phyloP scores from a whole-genome alignment of 2,113 vertebrate genomes.

The Chaetura pelagica region DNA sequence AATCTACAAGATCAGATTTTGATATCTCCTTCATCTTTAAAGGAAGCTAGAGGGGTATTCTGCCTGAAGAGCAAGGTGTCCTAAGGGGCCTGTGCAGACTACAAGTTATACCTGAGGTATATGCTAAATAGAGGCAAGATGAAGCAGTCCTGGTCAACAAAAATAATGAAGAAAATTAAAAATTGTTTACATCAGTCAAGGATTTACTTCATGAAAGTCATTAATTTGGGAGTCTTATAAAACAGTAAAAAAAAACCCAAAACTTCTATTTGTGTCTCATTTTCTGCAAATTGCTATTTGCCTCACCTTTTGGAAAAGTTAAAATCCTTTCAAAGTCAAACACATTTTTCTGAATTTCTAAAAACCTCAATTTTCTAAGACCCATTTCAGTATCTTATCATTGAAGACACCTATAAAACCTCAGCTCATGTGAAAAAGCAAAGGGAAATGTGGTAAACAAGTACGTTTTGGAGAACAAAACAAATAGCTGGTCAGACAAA shows the following conservation, averaged over 20 bases:
- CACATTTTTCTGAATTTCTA: not conserved
- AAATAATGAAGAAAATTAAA: not conserved
- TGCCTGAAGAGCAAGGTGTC: not conserved
- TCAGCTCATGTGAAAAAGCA: not conserved
- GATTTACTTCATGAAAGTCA: not conserved
- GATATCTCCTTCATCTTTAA: not conserved
- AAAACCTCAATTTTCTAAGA: not conserved
- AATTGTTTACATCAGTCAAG: not conserved
- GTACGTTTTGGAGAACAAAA: not conserved
- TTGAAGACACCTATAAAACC: not conserved
- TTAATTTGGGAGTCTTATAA: not conserved
- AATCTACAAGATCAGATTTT: not conserved
- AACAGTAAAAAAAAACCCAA: not conserved
- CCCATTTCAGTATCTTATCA: not conserved
- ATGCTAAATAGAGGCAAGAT: not conserved
- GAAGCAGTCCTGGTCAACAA: not conserved
- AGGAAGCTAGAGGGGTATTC: not conserved
- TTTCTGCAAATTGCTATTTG: not conserved
- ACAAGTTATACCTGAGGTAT: not conserved
- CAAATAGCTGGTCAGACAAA: not conserved
- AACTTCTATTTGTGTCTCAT: not conserved
- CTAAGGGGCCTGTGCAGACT: not conserved
- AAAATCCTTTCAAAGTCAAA: not conserved
- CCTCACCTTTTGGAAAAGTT: not conserved
- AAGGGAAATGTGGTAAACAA: not conserved